Evolutionary conservation across 23 tunicate species (phyloP), one percentile per base, ranked within the genome.

Genomic region (Halocynthia roretzi): DNA sequence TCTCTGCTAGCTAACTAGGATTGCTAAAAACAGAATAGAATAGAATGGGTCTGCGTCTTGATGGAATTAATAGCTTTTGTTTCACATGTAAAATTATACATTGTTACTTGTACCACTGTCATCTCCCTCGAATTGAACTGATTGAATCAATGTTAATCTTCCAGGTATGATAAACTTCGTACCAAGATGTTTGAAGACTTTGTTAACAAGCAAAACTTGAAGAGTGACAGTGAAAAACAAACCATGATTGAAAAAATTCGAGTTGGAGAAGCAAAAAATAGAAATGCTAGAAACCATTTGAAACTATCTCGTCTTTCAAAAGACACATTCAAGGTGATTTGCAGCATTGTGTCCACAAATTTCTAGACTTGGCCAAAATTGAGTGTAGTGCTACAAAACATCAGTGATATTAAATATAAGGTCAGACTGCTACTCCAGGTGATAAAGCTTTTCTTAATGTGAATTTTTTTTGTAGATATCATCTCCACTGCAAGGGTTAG

Each of bases 81-180:
- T 31, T 31, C 4, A 31, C 44, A 31, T 31, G 44, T 31, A 0
- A 31, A 31, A 31, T 31, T 31, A 0, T 31, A 31, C 44, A 31
- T 4, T 31, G 44, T 31, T 31, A 31, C 44, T 31, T 31, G 1
- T 31, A 31, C 44, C 44, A 31, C 44, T 31, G 44, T 4, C 44
- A 31, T 31, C 44, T 31, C 44, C 44, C 44, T 31, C 44, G 44
- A 31, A 31, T 31, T 31, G 44, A 31, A 31, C 44, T 31, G 44
- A 31, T 31, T 31, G 44, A 31, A 31, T 31, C 1, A 31, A 31
- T 31, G 44, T 31, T 31, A 1, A 31, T 31, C 44, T 50, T 62
- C 0, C 77, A 87, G 86, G 62, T 87, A 87, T 65, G 83, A 87
- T 67, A 12, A 76, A 12, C 68, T 87, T 50, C 82, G 93, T 10